These are phyloP conservation scores for Xanthorhoe spadicearia DNA, from an alignment of 2,888 invertebrate species.

Conservation along the genomic window DNA sequence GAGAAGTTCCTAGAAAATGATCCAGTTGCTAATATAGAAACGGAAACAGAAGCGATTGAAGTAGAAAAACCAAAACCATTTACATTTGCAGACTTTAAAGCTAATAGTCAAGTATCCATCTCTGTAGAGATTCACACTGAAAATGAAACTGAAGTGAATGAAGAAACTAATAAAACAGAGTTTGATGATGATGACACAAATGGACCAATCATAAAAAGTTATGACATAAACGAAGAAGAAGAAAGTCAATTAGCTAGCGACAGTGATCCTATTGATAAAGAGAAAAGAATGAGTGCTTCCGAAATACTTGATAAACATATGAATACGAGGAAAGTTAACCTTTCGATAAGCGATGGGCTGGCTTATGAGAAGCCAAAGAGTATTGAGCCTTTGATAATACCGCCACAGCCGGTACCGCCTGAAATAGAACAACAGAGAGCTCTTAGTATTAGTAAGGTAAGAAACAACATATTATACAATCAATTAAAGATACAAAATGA, in stretches of 20 bases:
- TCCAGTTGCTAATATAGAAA: constrained; percentile 8
- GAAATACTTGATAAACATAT: constrained; percentile 62
- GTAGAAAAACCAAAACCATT: constrained; percentile 75
- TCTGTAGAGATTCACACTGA: constrained; percentile 51
- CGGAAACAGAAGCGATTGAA: constrained; percentile 41
- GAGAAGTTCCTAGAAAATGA: constrained; percentile 31
- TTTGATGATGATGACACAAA: constrained; percentile 32
- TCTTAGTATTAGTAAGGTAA: constrained; percentile 92
- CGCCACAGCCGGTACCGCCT: constrained; percentile 90
- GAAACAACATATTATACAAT: constrained; percentile 19
- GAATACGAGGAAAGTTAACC: constrained; percentile 70
- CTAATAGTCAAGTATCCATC: constrained; percentile 59
- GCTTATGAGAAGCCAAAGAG: constrained; percentile 64
- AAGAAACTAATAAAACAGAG: constrained; percentile 38
- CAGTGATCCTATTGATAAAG: constrained; percentile 47
- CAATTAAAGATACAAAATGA: constrained; percentile 12
- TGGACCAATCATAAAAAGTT: constrained; percentile 36
- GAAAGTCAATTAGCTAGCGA: constrained; percentile 51
- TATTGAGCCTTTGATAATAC: constrained; percentile 75
- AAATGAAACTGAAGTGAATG: constrained; percentile 43
- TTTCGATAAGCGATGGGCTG: constrained; percentile 71
- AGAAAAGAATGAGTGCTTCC: constrained; percentile 63
- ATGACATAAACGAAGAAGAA: constrained; percentile 38
- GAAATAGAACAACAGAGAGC: constrained; percentile 94
- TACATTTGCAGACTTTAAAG: constrained; percentile 85